Conservation (phyloP, 1,140 invertebrate genomes). For the Eriosoma lanigerum region DNA sequence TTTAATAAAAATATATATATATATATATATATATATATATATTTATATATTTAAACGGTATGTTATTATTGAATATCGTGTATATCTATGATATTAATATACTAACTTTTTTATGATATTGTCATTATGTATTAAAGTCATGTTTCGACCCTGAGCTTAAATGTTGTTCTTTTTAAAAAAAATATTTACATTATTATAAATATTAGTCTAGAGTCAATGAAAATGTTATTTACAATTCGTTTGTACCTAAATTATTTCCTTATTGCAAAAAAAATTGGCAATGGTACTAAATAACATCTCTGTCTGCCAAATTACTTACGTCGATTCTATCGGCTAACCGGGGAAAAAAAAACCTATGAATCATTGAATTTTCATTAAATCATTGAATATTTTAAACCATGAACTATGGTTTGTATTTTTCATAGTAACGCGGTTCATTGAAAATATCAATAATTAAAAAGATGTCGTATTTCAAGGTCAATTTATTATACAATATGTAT, state of each 20-base stretch:
- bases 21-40: no score
- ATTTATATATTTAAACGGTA: no score
- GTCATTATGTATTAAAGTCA: no score
- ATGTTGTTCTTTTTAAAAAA: neutral
- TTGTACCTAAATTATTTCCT: no score
- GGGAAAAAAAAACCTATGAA: neutral
- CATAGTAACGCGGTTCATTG: neutral
- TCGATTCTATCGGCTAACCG: neutral
- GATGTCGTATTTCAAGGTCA: neutral
- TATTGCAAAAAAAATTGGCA: neutral
- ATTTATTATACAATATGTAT: no score
- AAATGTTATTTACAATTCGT: no score
- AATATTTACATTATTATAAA: no score
- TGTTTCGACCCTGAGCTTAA: neutral
- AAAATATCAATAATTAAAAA: neutral
- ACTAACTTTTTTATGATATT: no score
- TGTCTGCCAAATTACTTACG: neutral
- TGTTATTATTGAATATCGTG: no score
- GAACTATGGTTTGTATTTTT: neutral
- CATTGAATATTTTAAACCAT: neutral
- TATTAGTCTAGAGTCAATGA: no score
- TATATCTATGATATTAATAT: no score
- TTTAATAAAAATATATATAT: no score
- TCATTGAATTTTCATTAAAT: neutral
- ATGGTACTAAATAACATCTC: neutral